Evolutionary conservation across 2,797 vertebrate species (phyloP), one percentile per base, ranked within the genome.

Genomic region (Tenualosa ilisha): DNA sequence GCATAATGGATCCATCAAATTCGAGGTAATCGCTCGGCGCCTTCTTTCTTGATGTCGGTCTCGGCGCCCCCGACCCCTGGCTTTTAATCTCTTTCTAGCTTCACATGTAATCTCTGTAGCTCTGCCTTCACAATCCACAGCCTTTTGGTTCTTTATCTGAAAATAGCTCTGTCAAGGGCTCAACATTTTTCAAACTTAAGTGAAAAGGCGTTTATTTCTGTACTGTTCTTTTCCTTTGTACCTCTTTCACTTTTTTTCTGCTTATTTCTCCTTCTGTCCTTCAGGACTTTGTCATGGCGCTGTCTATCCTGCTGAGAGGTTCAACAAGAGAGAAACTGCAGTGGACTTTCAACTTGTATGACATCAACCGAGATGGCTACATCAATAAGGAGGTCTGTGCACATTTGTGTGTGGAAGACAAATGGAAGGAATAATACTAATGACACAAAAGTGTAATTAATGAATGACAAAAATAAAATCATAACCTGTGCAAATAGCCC

Each of bases 261-360:
- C n/a, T 15, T 37, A 5, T 56, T 79, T 65, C 12, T 90, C 81
- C 83, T 90, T 31, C 31, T 51, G 50, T 13, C 24, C 24, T 3
- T 46, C 37, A 99, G 98, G 98, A 99, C 89, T 99, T 99, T 94
- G 98, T 99, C 81, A 96, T 95, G 83, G 98, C 97, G 0, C 92
- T 99, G 89, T 99, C 98, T 0, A 96, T 95, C 88, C 94, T 99
- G 84, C 94, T 99, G 89, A 94, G 98, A 90, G 98, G 98, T 85
- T 97, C 97, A 0, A 96, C 99, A 89, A 96, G 97, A 6, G 97
- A 99, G 88, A 99, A 99, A 88, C 96, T 99, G 6, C 96, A 97
- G 86, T 99, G 98, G 98, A 99, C 98, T 0, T 99, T 99, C 91
- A 97, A 99, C 89, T 96, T 99, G 26, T 99, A 99, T 0, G 98